phyloP scores from a whole-genome alignment of 2,797 vertebrate species.

The Meriones psammophilus region DNA sequence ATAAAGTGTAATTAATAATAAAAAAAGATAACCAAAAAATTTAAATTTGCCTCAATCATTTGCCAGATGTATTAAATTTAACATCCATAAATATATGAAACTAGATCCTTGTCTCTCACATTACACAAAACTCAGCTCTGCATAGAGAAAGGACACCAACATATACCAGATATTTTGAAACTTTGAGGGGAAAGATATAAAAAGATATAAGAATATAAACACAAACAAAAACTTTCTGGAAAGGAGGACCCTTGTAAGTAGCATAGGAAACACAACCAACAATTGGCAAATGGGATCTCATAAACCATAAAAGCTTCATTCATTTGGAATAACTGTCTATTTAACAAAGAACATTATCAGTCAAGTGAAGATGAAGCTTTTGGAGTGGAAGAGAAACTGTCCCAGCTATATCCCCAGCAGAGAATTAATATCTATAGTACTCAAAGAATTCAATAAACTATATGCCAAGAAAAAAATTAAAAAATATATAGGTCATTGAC shows the following conservation, averaged over 20 bases:
- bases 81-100: background rate
- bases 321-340: background rate
- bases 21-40: no score
- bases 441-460: background rate
- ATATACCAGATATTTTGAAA: background rate
- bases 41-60: no score
- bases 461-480: background rate
- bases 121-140: background rate
- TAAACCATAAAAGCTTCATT: background rate
- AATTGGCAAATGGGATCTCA: background rate
- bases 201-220: background rate
- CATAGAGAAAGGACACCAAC: background rate
- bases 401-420: background rate
- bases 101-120: background rate
- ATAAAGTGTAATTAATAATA: no score
- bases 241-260: background rate
- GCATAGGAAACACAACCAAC: background rate
- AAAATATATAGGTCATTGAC: background rate
- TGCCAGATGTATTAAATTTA: background rate
- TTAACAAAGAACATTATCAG: background rate
- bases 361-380: background rate
- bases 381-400: background rate
- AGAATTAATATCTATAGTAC: background rate
- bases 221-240: background rate
- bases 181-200: background rate